phyloP scores from a whole-genome alignment of 53 echinoderm and acorn worm species.

The Crossaster papposus region DNA sequence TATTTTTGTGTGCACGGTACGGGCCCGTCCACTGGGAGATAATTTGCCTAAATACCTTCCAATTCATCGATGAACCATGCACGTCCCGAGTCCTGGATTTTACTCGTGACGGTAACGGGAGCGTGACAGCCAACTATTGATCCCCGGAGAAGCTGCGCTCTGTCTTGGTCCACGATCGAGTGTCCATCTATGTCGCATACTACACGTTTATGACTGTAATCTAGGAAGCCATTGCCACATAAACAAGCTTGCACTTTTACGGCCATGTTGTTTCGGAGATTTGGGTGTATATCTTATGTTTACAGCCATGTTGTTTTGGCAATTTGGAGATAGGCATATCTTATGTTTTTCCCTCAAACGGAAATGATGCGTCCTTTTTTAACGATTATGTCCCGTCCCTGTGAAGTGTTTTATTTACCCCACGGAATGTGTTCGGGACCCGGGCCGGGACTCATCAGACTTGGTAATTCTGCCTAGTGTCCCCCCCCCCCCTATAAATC shows the following conservation, averaged over 20 bases:
- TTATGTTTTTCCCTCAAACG: neutral
- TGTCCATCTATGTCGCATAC: slow-evolving; percentile 23
- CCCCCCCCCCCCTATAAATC: neutral
- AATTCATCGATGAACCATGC: neutral
- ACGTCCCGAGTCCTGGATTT: too few species aligned
- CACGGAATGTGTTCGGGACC: neutral
- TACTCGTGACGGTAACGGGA: neutral
- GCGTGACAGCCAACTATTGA: neutral
- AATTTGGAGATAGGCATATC: neutral
- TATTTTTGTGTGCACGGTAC: neutral
- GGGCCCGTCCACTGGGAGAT: neutral
- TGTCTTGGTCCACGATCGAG: neutral
- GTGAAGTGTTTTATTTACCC: slow-evolving; percentile 43
- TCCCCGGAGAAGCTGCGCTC: neutral
- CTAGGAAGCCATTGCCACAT: neutral
- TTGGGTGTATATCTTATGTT: too few species aligned
- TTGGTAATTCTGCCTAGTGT: slow-evolving; percentile 27
- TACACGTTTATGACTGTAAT: slow-evolving; percentile 9
- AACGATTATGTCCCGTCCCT: neutral
- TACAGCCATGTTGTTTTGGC: neutral
- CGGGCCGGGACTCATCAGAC: slow-evolving; percentile 6
- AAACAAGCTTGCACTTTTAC: neutral
- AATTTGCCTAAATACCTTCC: neutral
- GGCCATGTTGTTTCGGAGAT: too few species aligned
- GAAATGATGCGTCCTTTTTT: neutral